Base-by-base conservation (phyloP, 2,113 vertebrate genomes). In the Caloenas nicobarica region DNA sequence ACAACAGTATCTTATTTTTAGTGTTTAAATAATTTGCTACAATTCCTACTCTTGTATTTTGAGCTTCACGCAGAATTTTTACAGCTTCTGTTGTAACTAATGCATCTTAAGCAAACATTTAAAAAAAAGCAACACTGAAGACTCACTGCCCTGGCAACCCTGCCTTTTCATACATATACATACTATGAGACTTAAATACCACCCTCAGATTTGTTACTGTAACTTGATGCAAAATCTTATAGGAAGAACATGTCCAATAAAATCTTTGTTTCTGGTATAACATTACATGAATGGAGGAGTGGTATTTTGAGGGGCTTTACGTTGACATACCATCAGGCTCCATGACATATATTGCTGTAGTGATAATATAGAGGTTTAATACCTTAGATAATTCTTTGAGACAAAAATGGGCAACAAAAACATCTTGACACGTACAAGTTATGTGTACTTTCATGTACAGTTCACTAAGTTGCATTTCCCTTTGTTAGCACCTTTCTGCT, bases 401-500 rank as follows among this genome's bases (percentile, higher is more conserved):
- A 89, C 62, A 97, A 86, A 90, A 82, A 76, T 89, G 74, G 84
- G 88, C 68, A 53, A 68, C 21, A 95, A 96, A 71, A 89, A 86
- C 82, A 93, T 95, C 92, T 88, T 97, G 83, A 53, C 90, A 69
- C 89, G 81, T 97, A 86, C 51, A 96, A 96, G 87, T 97, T 95
- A 91, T 92, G 80, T 94, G 77, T 96, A 96, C 34, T 96, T 96
- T 92, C 65, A 85, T 13, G 80, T 95, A 60, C 72, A 93, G 89
- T 95, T 98, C 91, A 81, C 21, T 87, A 83, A 95, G 93, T 93
- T 98, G 92, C 90, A 74, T 98, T 93, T 98, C 96, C 74, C 97
- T 8, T 97, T 89, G 89, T 97, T 94, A 92, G 83, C 92, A 90
- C 88, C 24, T 89, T 95, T 92, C 88, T 91, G 89, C 93, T 95